These are phyloP conservation scores for Megaceryle maxima DNA, from an alignment of 2,113 vertebrate genomes.

Conservation along the genomic window DNA sequence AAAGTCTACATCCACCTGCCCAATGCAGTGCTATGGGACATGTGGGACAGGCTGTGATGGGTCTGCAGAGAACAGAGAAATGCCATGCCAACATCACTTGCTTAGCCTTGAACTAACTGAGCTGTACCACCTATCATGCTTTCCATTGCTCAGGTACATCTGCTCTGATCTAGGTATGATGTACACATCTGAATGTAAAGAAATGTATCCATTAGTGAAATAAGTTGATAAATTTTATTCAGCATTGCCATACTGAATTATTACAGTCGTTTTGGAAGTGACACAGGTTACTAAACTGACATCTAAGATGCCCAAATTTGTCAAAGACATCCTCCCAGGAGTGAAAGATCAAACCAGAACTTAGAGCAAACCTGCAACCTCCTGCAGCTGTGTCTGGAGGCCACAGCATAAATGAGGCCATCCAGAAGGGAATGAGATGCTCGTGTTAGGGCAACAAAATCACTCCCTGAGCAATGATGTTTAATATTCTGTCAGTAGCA, in stretches of 20 bases:
- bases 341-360: neutral
- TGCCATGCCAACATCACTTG: accelerated
- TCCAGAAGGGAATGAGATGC: neutral
- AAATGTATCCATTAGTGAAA: neutral
- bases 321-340: neutral
- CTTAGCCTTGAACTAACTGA: neutral
- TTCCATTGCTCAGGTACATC: accelerated
- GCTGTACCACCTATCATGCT: accelerated
- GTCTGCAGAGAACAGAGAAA: neutral
- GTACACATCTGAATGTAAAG: neutral
- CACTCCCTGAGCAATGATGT: neutral
- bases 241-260: neutral
- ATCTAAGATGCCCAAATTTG: neutral
- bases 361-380: neutral
- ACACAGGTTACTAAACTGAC: neutral
- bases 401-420: neutral
- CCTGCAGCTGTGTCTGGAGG: neutral
- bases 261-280: neutral
- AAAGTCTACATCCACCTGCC: neutral
- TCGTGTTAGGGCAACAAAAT: neutral
- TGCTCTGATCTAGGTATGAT: accelerated
- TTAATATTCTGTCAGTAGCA: neutral
- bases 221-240: neutral
- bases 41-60: too few relatives aligned
- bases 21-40: accelerated